Base-by-base conservation (phyloP, 2,113 vertebrate genomes). In the Hippocampus guttulatus region DNA sequence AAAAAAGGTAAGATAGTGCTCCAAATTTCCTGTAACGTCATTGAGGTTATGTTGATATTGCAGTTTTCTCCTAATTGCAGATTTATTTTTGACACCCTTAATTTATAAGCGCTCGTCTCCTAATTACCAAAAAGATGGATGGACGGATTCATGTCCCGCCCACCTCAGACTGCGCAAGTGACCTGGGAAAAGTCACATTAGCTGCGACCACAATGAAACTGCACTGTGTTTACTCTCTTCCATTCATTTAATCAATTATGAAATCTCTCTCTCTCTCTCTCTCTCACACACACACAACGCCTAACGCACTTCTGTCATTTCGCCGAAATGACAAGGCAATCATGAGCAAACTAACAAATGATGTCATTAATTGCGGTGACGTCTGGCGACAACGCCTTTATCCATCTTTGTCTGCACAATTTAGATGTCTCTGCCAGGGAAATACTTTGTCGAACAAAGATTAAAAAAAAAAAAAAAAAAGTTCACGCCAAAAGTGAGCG, bases 281-380 rank as follows among this genome's bases (percentile, higher is more conserved):
- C 30, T 30, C 30, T 30, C 30, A 33, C 68, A 15, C 3, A n/a
- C 27, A 30, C 57, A 41, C 12, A 20, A 20, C 45, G 14, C 70
- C 62, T 69, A 45, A 71, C 47, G 47, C 62, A 68, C 64, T 79
- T 23, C 65, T 47, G 76, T 72, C 75, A 73, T 67, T 60, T 58
- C 74, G 68, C 84, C 76, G 70, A 52, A 51, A 12, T 85, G 83
- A 71, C 60, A 67, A 84, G 75, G 70, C 15, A 2, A 77, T 84
- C 74, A 76, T 79, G 75, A 80, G 73, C 79, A 78, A 70, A 80
- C 74, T 72, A 69, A 85, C 77, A 85, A 84, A 88, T 85, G 62
- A 79, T 83, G 79, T 79, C 76, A 84, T 86, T 83, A 82, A 81
- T 79, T 83, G 69, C 41, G 12, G 33, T 64, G 83, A 80, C 78